Evolutionary conservation across 2,113 vertebrate genomes (phyloP).

Genomic region (Myotis davidii): DNA sequence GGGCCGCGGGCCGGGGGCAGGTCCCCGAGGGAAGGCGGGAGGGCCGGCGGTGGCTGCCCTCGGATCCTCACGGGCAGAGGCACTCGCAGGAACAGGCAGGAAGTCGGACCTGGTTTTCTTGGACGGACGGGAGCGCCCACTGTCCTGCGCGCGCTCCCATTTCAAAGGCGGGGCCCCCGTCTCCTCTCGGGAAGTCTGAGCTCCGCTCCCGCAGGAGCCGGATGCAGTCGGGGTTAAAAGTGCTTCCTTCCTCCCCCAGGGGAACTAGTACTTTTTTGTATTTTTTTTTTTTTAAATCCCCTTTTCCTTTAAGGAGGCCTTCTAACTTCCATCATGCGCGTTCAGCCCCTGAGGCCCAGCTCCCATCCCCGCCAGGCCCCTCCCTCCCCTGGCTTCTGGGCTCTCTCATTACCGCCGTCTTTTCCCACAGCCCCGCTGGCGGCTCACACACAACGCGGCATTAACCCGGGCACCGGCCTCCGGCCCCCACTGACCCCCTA

Average conservation of each 20-base stretch:
- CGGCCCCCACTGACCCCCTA: conserved; percentile 96
- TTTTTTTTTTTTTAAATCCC: conserved; percentile 74
- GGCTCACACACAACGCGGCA: conserved; percentile 95
- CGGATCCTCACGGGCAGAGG: background rate
- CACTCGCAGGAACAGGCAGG: conserved; percentile 82
- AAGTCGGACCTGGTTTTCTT: conserved; percentile 84
- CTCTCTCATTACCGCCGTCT: conserved; percentile 89
- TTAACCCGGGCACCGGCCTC: conserved; percentile 97
- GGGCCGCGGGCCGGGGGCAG: conserved; percentile 76
- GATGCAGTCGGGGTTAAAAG: conserved; percentile 82
- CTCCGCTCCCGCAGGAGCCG: conserved; percentile 80
- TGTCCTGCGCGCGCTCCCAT: conserved; percentile 66
- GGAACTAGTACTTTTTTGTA: conserved; percentile 82
- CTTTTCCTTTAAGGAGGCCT: conserved; percentile 83
- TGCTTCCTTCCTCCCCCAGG: conserved; percentile 62
- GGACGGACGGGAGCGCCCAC: conserved; percentile 77
- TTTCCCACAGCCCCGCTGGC: conserved; percentile 94
- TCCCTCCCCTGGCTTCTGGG: conserved; percentile 82
- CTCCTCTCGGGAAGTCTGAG: conserved; percentile 86
- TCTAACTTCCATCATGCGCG: conserved; percentile 87
- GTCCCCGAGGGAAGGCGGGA: conserved; percentile 75
- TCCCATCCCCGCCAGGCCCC: conserved; percentile 88
- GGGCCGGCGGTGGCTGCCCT: no score
- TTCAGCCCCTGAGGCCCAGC: conserved; percentile 88
- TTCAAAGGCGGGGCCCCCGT: conserved; percentile 83